Conservation (phyloP, 2,113 vertebrate species). For the Verasper variegatus region DNA sequence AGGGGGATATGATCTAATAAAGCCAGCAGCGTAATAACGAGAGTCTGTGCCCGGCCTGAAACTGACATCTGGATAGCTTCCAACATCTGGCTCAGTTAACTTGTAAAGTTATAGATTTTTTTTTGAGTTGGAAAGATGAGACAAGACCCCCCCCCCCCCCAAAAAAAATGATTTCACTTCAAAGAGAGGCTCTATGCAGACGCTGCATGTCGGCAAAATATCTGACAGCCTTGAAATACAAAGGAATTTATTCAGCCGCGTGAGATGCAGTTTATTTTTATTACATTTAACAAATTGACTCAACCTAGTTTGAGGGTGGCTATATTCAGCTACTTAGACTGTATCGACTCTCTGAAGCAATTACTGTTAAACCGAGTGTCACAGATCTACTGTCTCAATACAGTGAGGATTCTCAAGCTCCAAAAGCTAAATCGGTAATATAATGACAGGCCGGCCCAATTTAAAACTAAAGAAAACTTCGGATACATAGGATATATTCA, state of each 20-base stretch:
- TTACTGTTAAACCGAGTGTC: conserved; percentile 33
- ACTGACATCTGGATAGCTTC: conserved; percentile 15
- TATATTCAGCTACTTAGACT: conserved; percentile 47
- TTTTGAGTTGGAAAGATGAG: conserved; percentile 5
- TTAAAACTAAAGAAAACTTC: background rate
- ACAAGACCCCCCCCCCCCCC: conserved; percentile 7
- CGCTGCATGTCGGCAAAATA: conserved; percentile 32
- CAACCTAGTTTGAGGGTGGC: conserved; percentile 33
- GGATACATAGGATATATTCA: background rate
- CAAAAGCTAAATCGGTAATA: background rate
- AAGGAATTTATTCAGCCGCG: conserved; percentile 40
- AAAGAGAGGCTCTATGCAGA: conserved; percentile 37
- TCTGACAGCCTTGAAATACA: conserved; percentile 46
- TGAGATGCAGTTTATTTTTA: conserved; percentile 39
- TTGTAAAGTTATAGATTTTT: background rate
- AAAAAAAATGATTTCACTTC: conserved; percentile 8
- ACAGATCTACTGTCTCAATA: conserved; percentile 5
- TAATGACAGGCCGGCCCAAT: conserved; percentile 3
- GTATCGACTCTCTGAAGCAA: conserved; percentile 33
- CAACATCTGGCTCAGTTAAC: conserved; percentile 16
- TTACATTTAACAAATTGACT: conserved; percentile 45
- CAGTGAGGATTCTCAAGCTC: conserved; percentile 1
- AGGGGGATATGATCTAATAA: conserved; percentile 28
- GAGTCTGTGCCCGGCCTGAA: background rate
- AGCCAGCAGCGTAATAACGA: background rate